Evolutionary conservation across 2,888 invertebrate species (phyloP).

Genomic region (Aphidius colemani): DNA sequence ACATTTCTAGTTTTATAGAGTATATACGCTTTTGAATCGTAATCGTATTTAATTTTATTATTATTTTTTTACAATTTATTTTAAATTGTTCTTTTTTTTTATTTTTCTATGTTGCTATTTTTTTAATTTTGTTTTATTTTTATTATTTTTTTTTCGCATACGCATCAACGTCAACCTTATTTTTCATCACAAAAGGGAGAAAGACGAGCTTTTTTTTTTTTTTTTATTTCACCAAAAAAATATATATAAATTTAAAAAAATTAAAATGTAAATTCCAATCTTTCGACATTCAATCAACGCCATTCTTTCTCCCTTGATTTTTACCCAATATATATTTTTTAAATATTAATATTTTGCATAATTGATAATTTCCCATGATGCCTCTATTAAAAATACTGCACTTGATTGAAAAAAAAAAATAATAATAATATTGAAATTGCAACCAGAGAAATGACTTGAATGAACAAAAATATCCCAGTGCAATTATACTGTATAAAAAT

Average conservation of each 20-base stretch:
- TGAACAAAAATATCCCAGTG: not conserved
- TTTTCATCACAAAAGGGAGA: conserved; percentile 1
- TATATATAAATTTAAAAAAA: not conserved
- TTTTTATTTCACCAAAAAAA: not conserved
- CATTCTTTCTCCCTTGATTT: conserved; percentile 9
- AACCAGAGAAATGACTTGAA: conserved; percentile 32
- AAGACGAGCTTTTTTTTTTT: not conserved
- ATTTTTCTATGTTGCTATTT: conserved; percentile 24
- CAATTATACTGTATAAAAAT: not conserved
- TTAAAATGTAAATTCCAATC: not conserved
- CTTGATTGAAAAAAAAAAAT: not conserved
- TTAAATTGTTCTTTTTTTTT: conserved; percentile 18
- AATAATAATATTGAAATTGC: conserved; percentile 21
- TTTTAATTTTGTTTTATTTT: conserved; percentile 22
- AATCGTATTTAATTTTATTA: conserved; percentile 23
- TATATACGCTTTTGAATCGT: conserved; percentile 25
- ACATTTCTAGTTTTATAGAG: conserved; percentile 19
- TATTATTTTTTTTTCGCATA: conserved; percentile 15
- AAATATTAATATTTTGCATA: conserved; percentile 21
- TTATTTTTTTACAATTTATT: conserved; percentile 17
- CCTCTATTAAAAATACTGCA: not conserved
- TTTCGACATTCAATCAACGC: conserved; percentile 5
- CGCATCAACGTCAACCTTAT: conserved; percentile 7
- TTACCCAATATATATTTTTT: conserved; percentile 22
- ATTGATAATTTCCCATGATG: not conserved